phyloP scores from a whole-genome alignment of 2,888 invertebrate genomes.

The Tillus elongatus region DNA sequence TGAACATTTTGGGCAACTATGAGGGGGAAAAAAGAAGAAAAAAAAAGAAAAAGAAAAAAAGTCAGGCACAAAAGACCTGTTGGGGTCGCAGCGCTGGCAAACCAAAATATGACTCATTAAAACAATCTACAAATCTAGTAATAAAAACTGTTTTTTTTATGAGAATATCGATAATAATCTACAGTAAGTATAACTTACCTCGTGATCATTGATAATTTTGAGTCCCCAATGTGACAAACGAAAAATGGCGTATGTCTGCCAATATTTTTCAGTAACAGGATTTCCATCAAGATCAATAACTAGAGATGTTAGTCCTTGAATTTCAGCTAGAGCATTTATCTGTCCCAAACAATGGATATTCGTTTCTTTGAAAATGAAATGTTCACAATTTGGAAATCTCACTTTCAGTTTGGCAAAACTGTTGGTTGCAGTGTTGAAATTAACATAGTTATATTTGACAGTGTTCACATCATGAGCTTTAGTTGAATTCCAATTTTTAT shows the following conservation, averaged over 20 bases:
- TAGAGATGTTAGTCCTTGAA: constrained; percentile 71
- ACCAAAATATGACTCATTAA: no score
- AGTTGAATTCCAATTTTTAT: constrained; percentile 69
- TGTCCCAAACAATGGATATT: constrained; percentile 71
- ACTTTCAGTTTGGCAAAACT: constrained; percentile 66
- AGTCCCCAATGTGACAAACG: constrained; percentile 83
- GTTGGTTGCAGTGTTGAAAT: constrained; percentile 71
- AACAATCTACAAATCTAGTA: no score
- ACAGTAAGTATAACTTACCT: no score
- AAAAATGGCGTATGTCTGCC: constrained; percentile 76
- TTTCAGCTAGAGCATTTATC: constrained; percentile 79
- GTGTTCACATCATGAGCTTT: constrained; percentile 71
- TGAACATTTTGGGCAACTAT: no score
- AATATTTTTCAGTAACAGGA: constrained; percentile 63
- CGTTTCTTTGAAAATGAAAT: constrained; percentile 69
- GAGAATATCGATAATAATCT: no score
- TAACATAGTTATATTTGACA: constrained; percentile 81
- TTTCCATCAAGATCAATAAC: constrained; percentile 77
- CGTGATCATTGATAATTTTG: constrained; percentile 55
- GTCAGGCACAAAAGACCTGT: no score
- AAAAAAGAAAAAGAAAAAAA: no score
- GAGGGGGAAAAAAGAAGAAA: no score
- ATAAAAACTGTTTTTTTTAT: no score
- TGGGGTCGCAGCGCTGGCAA: no score
- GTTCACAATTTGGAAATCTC: constrained; percentile 72